A percentile compares a stretch with the other conserved stretches of the same genome.
phyloP scores from a whole-genome alignment of 2,113 vertebrate genomes.

The Seriola rivoliana region DNA sequence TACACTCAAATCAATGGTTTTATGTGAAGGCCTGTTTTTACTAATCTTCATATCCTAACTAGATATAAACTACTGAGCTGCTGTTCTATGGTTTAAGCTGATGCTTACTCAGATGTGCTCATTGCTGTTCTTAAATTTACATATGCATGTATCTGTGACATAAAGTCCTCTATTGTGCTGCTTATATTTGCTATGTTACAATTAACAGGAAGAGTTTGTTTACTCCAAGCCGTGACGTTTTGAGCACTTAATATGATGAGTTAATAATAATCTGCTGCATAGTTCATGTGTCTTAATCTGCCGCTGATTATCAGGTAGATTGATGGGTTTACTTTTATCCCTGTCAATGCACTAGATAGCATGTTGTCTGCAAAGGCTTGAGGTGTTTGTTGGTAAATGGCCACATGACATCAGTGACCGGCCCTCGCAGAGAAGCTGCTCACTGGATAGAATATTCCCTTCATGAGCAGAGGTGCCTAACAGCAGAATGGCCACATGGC shows the following conservation, averaged over 20 bases:
- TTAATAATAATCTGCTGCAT: neutral
- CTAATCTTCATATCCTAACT: neutral
- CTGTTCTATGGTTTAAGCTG: too few species aligned
- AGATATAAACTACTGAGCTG: neutral
- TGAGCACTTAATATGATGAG: too few species aligned
- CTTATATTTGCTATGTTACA: too few species aligned
- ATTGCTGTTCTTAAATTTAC: neutral
- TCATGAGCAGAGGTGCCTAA: constrained; percentile 28
- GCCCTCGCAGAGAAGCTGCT: neutral
- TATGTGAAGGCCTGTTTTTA: neutral
- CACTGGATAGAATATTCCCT: constrained; percentile 9
- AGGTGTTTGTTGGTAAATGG: neutral
- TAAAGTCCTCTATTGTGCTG: neutral
- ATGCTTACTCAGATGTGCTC: neutral
- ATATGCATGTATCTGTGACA: neutral
- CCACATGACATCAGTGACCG: neutral
- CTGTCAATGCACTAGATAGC: too few species aligned
- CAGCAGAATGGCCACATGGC: constrained; percentile 22
- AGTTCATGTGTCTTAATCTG: neutral
- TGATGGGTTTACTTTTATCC: neutral
- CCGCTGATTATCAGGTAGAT: neutral
- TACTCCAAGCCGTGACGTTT: neutral
- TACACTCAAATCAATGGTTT: neutral
- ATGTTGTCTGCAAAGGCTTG: neutral
- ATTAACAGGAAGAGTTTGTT: too few species aligned